phyloP scores from a whole-genome alignment of 1,140 invertebrate species.

The Trichonephila clavipes region DNA sequence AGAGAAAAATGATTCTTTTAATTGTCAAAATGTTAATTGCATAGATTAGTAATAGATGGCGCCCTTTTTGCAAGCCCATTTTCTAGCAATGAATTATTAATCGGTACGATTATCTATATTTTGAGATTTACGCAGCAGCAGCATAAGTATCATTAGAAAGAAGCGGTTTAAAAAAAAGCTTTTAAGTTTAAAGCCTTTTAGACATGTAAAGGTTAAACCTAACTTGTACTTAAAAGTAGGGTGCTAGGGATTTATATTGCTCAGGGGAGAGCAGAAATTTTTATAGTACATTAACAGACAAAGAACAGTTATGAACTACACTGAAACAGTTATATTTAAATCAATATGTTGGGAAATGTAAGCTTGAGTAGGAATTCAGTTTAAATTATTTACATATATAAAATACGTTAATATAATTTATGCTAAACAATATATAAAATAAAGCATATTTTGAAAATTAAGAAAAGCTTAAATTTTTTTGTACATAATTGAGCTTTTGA shows the following conservation, averaged over 20 bases:
- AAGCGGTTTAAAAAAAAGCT: slow-evolving; percentile 31
- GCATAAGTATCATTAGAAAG: slow-evolving; percentile 44
- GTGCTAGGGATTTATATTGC: slow-evolving; percentile 52
- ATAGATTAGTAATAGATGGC: slow-evolving; percentile 52
- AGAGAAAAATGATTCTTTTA: background rate
- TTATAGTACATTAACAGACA: background rate
- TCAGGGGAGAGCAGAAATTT: slow-evolving; percentile 28
- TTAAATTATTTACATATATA: too few species aligned
- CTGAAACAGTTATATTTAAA: too few species aligned
- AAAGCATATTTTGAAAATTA: too few species aligned
- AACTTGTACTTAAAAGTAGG: slow-evolving; percentile 43
- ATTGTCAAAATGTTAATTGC: slow-evolving; percentile 41
- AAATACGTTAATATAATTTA: too few species aligned
- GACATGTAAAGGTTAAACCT: slow-evolving; percentile 36
- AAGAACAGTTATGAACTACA: too few species aligned
- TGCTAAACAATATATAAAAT: too few species aligned
- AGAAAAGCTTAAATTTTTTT: too few species aligned
- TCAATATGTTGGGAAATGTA: too few species aligned
- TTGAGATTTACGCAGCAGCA: slow-evolving; percentile 16
- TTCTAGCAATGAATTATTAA: background rate
- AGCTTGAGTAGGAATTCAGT: too few species aligned
- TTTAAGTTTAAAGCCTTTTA: slow-evolving; percentile 20
- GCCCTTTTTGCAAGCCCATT: background rate
- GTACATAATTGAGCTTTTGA: too few species aligned
- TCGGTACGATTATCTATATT: background rate